Base-by-base conservation (phyloP, 2,797 vertebrate genomes). In the Aldrovandia affinis region DNA sequence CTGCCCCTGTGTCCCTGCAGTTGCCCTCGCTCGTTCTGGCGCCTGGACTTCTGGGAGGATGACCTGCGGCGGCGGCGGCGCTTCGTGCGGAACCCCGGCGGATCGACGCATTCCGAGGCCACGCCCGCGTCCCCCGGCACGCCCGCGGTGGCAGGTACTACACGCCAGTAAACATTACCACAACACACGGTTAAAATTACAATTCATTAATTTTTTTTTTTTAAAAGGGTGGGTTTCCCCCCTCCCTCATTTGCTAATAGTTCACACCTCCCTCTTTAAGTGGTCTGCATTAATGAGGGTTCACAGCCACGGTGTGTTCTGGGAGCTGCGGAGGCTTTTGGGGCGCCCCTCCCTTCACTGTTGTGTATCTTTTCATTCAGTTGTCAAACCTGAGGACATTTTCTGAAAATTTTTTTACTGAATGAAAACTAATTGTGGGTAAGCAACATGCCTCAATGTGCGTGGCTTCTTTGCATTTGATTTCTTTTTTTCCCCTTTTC, bases 41-140 rank as follows among this genome's bases (percentile, higher is more conserved):
- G 98, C 97, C 97, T 99, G 93, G 98, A 99, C 97, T 98, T 98
- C 97, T 99, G 98, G 98, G 98, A 99, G 95, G 98, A 99, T 96
- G 98, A 99, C 97, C 97, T 99, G 96, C 97, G 98, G 96, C 97
- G 98, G 95, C 98, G 98, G 91, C 96, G 97, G 88, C 98, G 98
- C 92, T 98, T 99, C 95, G 95, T 98, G 94, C 97, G 96, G 90
- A 99, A 99, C 97, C 96, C 96, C 92, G 96, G 96, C 77, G 98
- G 98, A 96, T 99, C 98, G 87, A 96, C 97, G 94, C 98, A 99
- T 96, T 97, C 97, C 65, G 97, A 98, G 96, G 98, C 98, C 85
- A 96, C 97, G 22, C 83, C 77, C 80, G 78, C 44, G 61, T 81
- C 2, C 47, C 85, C 78, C 86, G 33, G 89, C 88, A 91, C 89